Evolutionary conservation across 2,113 vertebrate species (phyloP), one percentile per base, ranked within the genome.

Genomic region (Pampusana beccarii): DNA sequence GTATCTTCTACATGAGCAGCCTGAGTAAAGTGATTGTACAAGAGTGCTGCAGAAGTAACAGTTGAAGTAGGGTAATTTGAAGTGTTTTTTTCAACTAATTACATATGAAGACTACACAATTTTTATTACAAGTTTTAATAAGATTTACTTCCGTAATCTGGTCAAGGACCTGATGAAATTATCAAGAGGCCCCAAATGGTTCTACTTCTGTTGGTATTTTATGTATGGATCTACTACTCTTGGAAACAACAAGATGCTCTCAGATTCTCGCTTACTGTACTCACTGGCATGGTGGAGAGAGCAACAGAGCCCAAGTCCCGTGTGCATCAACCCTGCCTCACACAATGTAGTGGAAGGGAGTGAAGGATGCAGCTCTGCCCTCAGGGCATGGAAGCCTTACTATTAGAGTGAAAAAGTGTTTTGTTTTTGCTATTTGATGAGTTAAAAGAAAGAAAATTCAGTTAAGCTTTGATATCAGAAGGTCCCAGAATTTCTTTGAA

Each of bases 21-120:
- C 9, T 1, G 1, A 72, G 13, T 6, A 36, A 70, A 10, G 2
- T 0, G 1, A 54, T 19, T 51, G 16, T 48, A 75, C 29, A 48
- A 56, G 5, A 61, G 7, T 0, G 0, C 13, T 65, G 17, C 26
- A 64, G 34, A 82, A 88, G 29, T 13, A 69, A 62, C 5, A 57
- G 13, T 46, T 6, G 3, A 16, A 5, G 0, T 0, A 11, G 20
- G 13, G 46, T 34, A 60, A 72, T 25, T 53, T 44, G 6, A 93
- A 74, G 16, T n/a, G 17, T 11, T 79, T 93, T 93, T 51, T 46
- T 57, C 23, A 50, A 20, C 36, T 64, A 33, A 56, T 51, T 81
- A 74, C 16, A 50, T 15, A 33, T 12, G 2, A 62, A 58, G 14
- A 50, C 8, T 19, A 53, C 17, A 69, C 8, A 62, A 28, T 5